Evolutionary conservation across 2,797 vertebrate species (phyloP).

Genomic region (Remorina albescens): DNA sequence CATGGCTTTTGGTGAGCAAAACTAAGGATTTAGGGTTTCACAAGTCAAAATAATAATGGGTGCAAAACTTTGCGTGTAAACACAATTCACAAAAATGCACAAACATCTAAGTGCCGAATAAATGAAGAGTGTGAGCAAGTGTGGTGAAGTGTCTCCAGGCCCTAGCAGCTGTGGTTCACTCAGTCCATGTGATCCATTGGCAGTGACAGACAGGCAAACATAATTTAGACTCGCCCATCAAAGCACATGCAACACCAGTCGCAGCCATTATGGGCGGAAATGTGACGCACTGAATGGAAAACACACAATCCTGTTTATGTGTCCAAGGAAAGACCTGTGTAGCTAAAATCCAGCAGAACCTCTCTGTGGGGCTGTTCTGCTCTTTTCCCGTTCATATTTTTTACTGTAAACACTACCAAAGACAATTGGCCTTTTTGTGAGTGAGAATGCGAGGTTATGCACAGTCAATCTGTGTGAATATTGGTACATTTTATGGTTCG

Average conservation of each 20-base stretch:
- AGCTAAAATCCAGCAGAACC: conserved; percentile 12
- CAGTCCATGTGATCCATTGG: conserved; percentile 65
- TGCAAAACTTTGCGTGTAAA: conserved; percentile 37
- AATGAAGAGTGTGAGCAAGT: conserved; percentile 57
- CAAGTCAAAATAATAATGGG: conserved; percentile 52
- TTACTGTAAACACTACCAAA: neutral
- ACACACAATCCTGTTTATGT: conserved; percentile 52
- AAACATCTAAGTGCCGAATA: conserved; percentile 62
- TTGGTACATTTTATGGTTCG: conserved; percentile 32
- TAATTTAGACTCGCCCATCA: conserved; percentile 75
- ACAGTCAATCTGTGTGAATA: conserved; percentile 15
- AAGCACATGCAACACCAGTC: conserved; percentile 66
- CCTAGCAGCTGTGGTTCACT: conserved; percentile 63
- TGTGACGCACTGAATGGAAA: conserved; percentile 55
- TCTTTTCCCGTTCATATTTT: neutral
- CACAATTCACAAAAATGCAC: conserved; percentile 38
- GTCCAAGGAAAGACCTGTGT: conserved; percentile 25
- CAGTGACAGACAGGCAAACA: conserved; percentile 78
- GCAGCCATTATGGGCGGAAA: conserved; percentile 52
- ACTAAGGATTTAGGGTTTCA: conserved; percentile 33
- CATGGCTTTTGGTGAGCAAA: conserved; percentile 39
- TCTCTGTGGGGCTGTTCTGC: conserved; percentile 1
- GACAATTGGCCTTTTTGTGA: conserved; percentile 20
- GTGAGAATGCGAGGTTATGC: neutral
- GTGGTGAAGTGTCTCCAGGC: conserved; percentile 63